phyloP scores from a whole-genome alignment of 2,888 invertebrate species.

The Megaustenia siamemsis region DNA sequence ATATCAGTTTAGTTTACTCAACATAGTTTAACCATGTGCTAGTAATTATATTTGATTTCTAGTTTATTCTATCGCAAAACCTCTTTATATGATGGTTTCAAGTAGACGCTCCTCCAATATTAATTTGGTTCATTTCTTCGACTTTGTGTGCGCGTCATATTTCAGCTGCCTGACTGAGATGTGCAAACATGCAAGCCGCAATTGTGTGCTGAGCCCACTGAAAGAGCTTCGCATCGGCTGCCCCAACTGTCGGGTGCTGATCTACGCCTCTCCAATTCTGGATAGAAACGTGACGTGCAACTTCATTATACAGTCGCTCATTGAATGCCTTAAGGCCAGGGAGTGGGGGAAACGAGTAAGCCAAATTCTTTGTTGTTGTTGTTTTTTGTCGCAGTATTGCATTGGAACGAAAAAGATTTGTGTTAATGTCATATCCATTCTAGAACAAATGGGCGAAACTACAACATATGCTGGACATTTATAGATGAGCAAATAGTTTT shows the following conservation, averaged over 20 bases:
- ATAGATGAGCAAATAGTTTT: too few relatives aligned
- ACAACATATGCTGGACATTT: too few relatives aligned
- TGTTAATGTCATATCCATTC: too few relatives aligned
- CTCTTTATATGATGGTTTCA: too few relatives aligned
- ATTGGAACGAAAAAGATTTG: too few relatives aligned
- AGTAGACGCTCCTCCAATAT: too few relatives aligned
- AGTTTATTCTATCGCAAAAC: too few relatives aligned
- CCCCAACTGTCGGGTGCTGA: conserved; percentile 60
- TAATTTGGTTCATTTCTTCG: too few relatives aligned
- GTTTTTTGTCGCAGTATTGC: background rate
- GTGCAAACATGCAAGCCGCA: conserved; percentile 55
- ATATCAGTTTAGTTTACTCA: too few relatives aligned
- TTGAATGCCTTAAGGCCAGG: conserved; percentile 56
- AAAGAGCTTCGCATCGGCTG: conserved; percentile 58
- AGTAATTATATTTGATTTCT: too few relatives aligned
- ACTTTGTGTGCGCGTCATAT: background rate
- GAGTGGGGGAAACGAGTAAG: conserved; percentile 32
- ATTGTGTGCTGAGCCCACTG: conserved; percentile 42
- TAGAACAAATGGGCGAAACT: too few relatives aligned
- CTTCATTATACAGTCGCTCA: conserved; percentile 61
- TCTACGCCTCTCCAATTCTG: conserved; percentile 56
- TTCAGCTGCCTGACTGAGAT: conserved; percentile 57
- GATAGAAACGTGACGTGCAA: conserved; percentile 59
- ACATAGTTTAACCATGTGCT: too few relatives aligned
- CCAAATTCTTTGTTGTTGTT: background rate